phyloP scores from a whole-genome alignment of 2,113 vertebrate species.

The Amazona vittata region DNA sequence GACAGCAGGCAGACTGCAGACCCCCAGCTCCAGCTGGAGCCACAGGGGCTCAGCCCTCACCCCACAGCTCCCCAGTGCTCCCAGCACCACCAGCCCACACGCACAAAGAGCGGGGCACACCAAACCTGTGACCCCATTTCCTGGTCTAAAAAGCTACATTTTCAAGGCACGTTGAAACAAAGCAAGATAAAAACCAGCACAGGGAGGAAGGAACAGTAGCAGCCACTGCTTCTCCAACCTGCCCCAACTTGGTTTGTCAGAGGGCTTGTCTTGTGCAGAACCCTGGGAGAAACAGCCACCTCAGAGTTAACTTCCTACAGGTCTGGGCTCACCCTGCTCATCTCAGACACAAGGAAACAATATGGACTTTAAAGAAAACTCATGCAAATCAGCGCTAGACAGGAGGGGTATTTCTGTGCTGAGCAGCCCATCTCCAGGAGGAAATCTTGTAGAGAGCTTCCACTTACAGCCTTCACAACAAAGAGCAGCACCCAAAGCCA shows the following conservation, averaged over 20 bases:
- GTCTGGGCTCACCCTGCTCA: accelerated
- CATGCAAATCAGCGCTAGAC: no score
- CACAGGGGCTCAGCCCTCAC: not conserved
- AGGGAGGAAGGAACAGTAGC: accelerated
- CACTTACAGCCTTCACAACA: not conserved
- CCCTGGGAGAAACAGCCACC: not conserved
- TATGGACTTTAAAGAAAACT: accelerated
- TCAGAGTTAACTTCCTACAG: accelerated
- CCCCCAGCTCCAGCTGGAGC: not conserved
- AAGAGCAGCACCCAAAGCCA: not conserved
- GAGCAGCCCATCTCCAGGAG: not conserved
- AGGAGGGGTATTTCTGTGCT: accelerated
- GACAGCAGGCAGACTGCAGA: not conserved
- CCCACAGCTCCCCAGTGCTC: not conserved
- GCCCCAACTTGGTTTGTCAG: not conserved
- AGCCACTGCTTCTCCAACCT: not conserved
- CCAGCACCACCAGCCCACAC: not conserved
- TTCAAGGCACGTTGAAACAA: not conserved
- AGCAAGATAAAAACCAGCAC: not conserved
- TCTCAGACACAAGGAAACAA: not conserved
- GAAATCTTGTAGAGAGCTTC: not conserved
- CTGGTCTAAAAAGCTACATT: not conserved
- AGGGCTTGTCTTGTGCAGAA: not conserved
- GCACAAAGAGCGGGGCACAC: accelerated
- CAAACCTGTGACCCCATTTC: accelerated